These are phyloP conservation scores for Drosophila leontia DNA, from an alignment of 1,140 invertebrate species.

Conservation along the genomic window DNA sequence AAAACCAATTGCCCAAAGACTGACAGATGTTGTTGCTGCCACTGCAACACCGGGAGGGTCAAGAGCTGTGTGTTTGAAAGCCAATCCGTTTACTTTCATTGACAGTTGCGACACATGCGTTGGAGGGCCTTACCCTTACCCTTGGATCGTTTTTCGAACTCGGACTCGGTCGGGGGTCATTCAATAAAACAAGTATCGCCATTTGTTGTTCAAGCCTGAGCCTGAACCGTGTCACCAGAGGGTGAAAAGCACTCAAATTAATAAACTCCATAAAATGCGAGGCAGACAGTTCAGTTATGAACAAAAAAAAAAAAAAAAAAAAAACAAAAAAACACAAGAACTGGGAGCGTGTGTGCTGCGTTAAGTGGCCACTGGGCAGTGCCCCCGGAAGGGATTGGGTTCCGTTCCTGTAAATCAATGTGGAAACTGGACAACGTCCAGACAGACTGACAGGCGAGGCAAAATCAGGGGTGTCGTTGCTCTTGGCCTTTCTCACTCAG, in stretches of 20 bases:
- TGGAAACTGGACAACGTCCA: slow-evolving; percentile 43
- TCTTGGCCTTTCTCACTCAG: slow-evolving; percentile 77
- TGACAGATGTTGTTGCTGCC: slow-evolving; percentile 52
- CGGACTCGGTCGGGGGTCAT: slow-evolving; percentile 20
- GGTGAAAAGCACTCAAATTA: slow-evolving; percentile 81
- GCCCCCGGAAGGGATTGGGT: slow-evolving; percentile 18
- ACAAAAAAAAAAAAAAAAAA: slow-evolving; percentile 21
- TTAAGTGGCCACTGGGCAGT: slow-evolving; percentile 62
- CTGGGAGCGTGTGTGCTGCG: slow-evolving; percentile 48
- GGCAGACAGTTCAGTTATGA: slow-evolving; percentile 76
- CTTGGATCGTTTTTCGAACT: background rate
- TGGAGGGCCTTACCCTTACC: slow-evolving; percentile 15
- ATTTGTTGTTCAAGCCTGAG: slow-evolving; percentile 45
- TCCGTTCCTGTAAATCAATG: slow-evolving; percentile 66
- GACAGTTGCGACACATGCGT: slow-evolving; percentile 81
- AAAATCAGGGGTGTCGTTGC: slow-evolving; percentile 41
- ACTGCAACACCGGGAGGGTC: slow-evolving; percentile 7
- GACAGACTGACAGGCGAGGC: slow-evolving; percentile 28
- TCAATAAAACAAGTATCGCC: slow-evolving; percentile 79
- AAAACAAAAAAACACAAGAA: slow-evolving; percentile 13
- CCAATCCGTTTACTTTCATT: slow-evolving; percentile 80
- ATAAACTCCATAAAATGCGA: slow-evolving; percentile 82
- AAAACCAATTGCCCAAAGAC: slow-evolving; percentile 72
- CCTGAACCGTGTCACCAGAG: slow-evolving; percentile 57
- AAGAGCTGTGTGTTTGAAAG: slow-evolving; percentile 57